Conservation (phyloP, 2,797 vertebrate genomes). For the Dicrostonyx torquatus region DNA sequence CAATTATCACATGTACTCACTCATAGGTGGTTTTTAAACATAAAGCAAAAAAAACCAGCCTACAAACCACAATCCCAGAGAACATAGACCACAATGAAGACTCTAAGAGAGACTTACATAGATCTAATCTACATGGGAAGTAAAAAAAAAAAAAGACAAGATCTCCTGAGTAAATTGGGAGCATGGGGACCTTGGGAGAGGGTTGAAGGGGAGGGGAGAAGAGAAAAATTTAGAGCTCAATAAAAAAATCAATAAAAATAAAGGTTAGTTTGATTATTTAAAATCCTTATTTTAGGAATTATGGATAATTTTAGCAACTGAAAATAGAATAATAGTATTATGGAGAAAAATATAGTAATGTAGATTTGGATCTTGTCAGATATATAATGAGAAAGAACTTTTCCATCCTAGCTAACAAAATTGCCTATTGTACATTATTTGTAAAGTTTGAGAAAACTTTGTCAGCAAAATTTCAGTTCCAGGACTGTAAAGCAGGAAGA, state of each 20-base stretch:
- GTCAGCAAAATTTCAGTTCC: neutral
- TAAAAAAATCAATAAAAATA: neutral
- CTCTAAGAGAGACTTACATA: too few relatives aligned
- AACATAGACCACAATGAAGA: too few relatives aligned
- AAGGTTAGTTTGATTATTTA: conserved; percentile 25
- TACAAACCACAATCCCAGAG: too few relatives aligned
- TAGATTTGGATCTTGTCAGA: neutral
- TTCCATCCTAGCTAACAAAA: neutral
- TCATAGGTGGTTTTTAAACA: too few relatives aligned
- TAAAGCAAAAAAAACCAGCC: too few relatives aligned
- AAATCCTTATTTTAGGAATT: conserved; percentile 10
- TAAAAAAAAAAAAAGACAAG: too few relatives aligned
- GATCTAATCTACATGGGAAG: too few relatives aligned
- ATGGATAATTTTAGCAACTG: neutral
- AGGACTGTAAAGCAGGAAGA: neutral
- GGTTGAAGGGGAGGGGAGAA: too few relatives aligned
- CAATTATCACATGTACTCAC: too few relatives aligned
- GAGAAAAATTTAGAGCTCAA: too few relatives aligned
- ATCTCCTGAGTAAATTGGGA: too few relatives aligned
- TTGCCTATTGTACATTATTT: conserved; percentile 28
- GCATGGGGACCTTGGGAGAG: too few relatives aligned
- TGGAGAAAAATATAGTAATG: neutral
- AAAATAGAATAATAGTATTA: neutral
- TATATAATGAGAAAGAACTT: neutral
- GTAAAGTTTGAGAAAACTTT: neutral